These are phyloP conservation scores for Antrozous pallidus DNA, from an alignment of 2,797 vertebrate genomes.

Conservation along the genomic window DNA sequence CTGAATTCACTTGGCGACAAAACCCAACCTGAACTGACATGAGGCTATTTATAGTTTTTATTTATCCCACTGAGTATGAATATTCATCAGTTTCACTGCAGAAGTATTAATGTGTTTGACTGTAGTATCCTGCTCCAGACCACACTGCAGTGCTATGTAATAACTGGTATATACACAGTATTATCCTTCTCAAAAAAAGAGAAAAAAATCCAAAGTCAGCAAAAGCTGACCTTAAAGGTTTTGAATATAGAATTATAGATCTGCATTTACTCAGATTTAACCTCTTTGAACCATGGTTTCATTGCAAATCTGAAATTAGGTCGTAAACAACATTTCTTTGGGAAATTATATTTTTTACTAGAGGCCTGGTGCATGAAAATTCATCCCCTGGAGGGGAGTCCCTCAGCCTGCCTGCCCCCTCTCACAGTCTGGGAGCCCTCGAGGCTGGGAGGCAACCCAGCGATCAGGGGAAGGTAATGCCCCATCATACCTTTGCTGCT, in stretches of 20 bases:
- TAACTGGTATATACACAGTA: slow-evolving; percentile 37
- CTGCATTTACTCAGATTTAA: slow-evolving; percentile 57
- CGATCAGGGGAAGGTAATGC: too few relatives aligned
- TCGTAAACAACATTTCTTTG: slow-evolving; percentile 45
- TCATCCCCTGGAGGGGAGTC: too few relatives aligned
- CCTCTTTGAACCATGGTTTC: slow-evolving; percentile 29
- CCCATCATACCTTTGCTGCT: too few relatives aligned
- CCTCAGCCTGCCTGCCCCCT: too few relatives aligned
- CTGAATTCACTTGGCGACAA: slow-evolving; percentile 47
- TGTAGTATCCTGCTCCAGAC: slow-evolving; percentile 51
- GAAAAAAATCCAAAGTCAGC: slow-evolving; percentile 37
- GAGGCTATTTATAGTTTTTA: slow-evolving; percentile 67
- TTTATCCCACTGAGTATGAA: slow-evolving; percentile 67
- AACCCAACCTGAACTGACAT: slow-evolving; percentile 63
- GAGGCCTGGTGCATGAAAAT: too few relatives aligned
- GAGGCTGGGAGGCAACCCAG: too few relatives aligned
- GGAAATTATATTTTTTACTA: slow-evolving; percentile 40
- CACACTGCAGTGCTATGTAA: slow-evolving; percentile 12
- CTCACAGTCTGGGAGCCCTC: too few relatives aligned
- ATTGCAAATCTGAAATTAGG: slow-evolving; percentile 48
- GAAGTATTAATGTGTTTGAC: slow-evolving; percentile 58
- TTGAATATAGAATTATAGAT: slow-evolving; percentile 32
- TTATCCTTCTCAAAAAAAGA: slow-evolving; percentile 11
- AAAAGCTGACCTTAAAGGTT: slow-evolving; percentile 42
- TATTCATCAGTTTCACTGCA: slow-evolving; percentile 68